phyloP scores from a whole-genome alignment of 2,797 vertebrate genomes.

The Thunnus albacares region DNA sequence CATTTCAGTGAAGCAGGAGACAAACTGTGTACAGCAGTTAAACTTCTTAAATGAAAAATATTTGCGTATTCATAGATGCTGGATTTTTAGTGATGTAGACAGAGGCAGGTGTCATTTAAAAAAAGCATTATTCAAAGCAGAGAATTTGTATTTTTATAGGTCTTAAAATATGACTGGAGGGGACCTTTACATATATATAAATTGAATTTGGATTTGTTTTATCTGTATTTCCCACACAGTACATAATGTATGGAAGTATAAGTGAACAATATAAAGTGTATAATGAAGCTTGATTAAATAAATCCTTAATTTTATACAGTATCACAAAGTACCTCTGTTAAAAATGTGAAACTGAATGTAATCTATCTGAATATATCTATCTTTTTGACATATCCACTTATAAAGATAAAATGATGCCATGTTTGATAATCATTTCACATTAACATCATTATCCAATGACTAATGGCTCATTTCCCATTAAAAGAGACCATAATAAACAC shows the following conservation, averaged over 20 bases:
- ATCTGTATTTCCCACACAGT: background rate
- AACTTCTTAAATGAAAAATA: background rate
- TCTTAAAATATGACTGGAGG: background rate
- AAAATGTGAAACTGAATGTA: background rate
- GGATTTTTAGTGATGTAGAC: background rate
- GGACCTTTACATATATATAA: background rate
- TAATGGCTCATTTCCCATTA: background rate
- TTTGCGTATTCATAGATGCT: background rate
- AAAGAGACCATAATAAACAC: slow-evolving; percentile 1
- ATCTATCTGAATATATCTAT: too few species aligned
- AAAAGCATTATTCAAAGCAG: too few species aligned
- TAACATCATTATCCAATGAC: background rate
- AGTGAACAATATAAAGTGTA: too few species aligned
- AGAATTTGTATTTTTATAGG: too few species aligned
- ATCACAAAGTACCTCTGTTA: too few species aligned
- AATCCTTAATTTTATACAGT: too few species aligned
- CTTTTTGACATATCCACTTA: background rate
- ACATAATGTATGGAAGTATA: background rate
- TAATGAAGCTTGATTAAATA: too few species aligned
- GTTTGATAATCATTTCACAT: background rate
- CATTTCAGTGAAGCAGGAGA: background rate
- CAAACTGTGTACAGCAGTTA: background rate
- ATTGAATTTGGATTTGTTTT: background rate
- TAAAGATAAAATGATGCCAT: background rate
- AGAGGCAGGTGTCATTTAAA: background rate